These are phyloP conservation scores for Archaeoteleia sp. DNA, from an alignment of 2,888 invertebrate genomes.

Conservation along the genomic window DNA sequence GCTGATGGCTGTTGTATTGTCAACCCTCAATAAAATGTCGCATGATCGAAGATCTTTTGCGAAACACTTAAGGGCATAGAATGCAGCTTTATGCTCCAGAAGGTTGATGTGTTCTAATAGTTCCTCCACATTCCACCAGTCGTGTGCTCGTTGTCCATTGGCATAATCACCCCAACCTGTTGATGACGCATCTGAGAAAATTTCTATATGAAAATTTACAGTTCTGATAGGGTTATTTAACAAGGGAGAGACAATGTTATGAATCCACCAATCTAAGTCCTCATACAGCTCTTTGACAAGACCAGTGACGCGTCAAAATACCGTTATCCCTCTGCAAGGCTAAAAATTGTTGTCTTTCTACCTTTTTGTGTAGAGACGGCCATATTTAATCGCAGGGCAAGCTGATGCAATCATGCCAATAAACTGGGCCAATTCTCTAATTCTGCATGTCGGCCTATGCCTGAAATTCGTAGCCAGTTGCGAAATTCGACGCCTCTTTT, in stretches of 20 bases:
- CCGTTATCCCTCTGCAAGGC: background rate
- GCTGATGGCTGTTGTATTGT: constrained; percentile 2
- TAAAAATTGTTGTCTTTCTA: no score
- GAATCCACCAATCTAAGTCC: no score
- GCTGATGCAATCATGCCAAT: no score
- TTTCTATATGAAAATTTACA: background rate
- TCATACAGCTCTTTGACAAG: no score
- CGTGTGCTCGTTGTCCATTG: background rate
- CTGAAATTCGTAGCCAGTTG: no score
- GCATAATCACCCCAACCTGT: constrained; percentile 1
- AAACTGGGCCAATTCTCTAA: no score
- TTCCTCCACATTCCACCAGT: constrained; percentile 16
- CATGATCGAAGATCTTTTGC: background rate
- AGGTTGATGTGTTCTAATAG: constrained; percentile 39
- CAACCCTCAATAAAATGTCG: constrained; percentile 2
- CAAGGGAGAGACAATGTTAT: no score
- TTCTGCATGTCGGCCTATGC: no score
- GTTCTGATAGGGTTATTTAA: no score
- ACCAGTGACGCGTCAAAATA: background rate
- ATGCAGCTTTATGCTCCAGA: constrained; percentile 14
- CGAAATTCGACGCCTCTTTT: no score
- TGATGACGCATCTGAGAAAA: constrained; percentile 4
- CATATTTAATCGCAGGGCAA: no score
- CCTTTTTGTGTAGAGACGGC: no score
- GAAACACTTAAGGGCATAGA: background rate